phyloP scores from a whole-genome alignment of 1,140 invertebrate genomes.

The Pomacea maculata region DNA sequence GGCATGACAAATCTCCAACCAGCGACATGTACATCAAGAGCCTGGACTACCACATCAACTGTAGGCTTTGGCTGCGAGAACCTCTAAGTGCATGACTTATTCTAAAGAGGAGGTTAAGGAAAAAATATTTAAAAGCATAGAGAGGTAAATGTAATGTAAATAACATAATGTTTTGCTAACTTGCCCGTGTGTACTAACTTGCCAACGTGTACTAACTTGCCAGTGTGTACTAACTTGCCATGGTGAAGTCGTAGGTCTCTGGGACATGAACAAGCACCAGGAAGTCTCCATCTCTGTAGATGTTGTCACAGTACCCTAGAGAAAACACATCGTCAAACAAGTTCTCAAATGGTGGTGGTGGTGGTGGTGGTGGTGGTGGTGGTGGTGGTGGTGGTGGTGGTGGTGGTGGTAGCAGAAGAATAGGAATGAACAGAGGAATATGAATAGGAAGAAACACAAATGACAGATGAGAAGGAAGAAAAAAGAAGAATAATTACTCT shows the following conservation, averaged over 20 bases:
- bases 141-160: no score
- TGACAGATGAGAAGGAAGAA: neutral
- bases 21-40: no score
- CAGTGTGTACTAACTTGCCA: constrained; percentile 44
- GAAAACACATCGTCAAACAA: neutral
- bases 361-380: neutral
- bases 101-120: no score
- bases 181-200: no score
- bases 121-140: no score
- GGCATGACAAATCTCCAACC: no score
- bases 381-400: neutral
- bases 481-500: neutral
- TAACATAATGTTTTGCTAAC: no score
- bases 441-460: neutral
- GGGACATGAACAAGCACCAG: constrained; percentile 48
- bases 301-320: constrained; percentile 48
- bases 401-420: neutral
- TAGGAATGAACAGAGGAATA: neutral
- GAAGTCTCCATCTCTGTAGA: constrained; percentile 40
- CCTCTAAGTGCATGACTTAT: no score
- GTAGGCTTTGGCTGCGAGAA: no score
- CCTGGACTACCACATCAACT: no score
- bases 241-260: constrained; percentile 51
- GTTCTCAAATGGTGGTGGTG: neutral
- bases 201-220: no score